Evolutionary conservation across 2,113 vertebrate species (phyloP), one percentile per base, ranked within the genome.

Genomic region (Aleadryas rufinucha): DNA sequence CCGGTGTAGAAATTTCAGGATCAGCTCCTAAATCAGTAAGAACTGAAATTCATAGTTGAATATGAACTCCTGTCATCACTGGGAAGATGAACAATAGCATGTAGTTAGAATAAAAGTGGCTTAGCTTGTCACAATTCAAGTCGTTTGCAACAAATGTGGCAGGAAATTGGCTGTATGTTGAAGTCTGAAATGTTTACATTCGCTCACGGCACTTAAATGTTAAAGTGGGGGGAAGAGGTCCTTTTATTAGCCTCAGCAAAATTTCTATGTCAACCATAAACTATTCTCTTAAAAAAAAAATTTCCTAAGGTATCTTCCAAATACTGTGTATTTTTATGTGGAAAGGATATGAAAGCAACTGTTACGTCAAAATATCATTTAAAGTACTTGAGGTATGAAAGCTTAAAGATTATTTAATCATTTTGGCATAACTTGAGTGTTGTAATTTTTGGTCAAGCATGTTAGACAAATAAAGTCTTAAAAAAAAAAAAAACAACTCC

Each of bases 381-480:
- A 74, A 96, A 98, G 81, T 96, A 96, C 95, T 94, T 56, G 95
- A 92, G 93, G 87, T 97, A 83, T 94, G 97, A 93, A 96, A 91
- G 95, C 89, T 88, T 95, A 77, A 93, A 44, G 74, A 88, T 64
- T 88, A 96, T 97, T 97, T 97, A 95, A 91, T 97, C 97, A 95
- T 97, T 97, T 94, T 95, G 96, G 95, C 97, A 97, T 97, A 97
- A 97, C 88, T 97, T 96, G 97, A 95, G 96, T 93, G 97, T 98
- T 97, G 97, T 98, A 97, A 96, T 95, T 98, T 98, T 97, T 96
- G 93, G 97, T 98, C 98, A 97, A 98, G 98, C 98, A 98, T 98
- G 98, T 98, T 97, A 97, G 97, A 98, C 63, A 77, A 97, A 98
- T 98, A 98, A 98, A 98, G 96, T 97, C 96, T 98, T 98, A 95